These are phyloP conservation scores for Artibeus jamaicensis DNA, from an alignment of 2,797 vertebrate species.

Conservation along the genomic window DNA sequence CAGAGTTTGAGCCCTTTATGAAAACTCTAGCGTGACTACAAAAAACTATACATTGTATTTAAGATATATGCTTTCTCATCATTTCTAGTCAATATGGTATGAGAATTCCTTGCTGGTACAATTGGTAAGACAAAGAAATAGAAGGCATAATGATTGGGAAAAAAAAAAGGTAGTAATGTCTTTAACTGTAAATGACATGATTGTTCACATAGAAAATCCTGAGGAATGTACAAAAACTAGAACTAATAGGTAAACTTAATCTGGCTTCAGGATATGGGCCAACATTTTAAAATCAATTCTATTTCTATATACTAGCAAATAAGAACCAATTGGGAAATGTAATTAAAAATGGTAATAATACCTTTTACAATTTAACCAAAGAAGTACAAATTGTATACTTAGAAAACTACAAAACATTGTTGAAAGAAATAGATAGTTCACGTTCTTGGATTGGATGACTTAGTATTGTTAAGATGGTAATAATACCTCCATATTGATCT, in stretches of 20 bases:
- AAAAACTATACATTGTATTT: background rate
- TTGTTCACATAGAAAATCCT: background rate
- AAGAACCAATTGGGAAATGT: background rate
- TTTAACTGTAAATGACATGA: background rate
- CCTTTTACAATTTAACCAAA: background rate
- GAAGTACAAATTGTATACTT: background rate
- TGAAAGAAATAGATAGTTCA: background rate
- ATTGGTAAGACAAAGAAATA: background rate
- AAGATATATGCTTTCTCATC: background rate
- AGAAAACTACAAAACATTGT: background rate
- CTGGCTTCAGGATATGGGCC: background rate
- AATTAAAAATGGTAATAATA: slow-evolving; percentile 26
- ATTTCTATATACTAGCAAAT: background rate
- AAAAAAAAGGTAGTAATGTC: background rate
- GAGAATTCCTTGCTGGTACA: background rate
- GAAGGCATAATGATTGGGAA: background rate
- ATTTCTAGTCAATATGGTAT: background rate
- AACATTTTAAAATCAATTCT: background rate
- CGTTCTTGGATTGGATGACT: background rate
- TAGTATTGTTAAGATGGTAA: background rate
- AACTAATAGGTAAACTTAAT: background rate
- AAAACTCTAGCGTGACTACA: background rate
- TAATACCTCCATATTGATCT: background rate
- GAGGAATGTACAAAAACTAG: background rate
- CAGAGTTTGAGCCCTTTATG: background rate